Base-by-base conservation (phyloP, 2,113 vertebrate genomes). In the Podiceps cristatus region DNA sequence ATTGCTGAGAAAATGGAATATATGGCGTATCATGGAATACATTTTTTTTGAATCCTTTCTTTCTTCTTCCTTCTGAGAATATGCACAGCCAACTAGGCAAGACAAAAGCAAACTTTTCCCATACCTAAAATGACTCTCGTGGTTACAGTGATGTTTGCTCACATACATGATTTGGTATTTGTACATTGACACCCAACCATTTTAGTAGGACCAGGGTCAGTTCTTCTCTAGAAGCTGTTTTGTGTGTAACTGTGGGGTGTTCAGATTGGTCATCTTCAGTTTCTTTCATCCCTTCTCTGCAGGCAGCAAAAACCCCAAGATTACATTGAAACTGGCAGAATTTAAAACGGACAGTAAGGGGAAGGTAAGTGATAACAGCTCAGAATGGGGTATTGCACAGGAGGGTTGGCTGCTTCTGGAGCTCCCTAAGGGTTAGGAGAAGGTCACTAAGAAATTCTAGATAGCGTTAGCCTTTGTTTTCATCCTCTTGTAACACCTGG, bases 291-390 rank as follows among this genome's bases (percentile, higher is more conserved):
- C 44, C 44, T 87, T 35, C 81, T 84, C 92, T 89, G 40, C 96
- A 99, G 99, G 99, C 77, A 99, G 99, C 98, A 99, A 99, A 98
- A 99, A 99, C 76, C 99, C 99, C 78, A 99, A 99, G 97, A 99
- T 99, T 12, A 98, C 99, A 5, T 98, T 99, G 71, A 99, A 99
- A 95, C 97, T 99, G 95, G 98, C 98, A 13, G 99, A 99, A 94
- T 99, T 99, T 88, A 99, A 98, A 97, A 98, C 98, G 1, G 99
- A 99, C 93, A 98, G 95, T 55, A 98, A 99, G 94, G 99, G 99
- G 75, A 99, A 99, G 98, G 99, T 99, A 94, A 98, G 98, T 95
- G 79, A 52, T 88, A 29, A 53, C 56, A 55, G 4, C 69, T 92
- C 20, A 3, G 33, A 53, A 33, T 17, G 71, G 40, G 35, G 33